phyloP scores from a whole-genome alignment of 2,113 vertebrate genomes.

The Protobothrops mucrosquamatus region DNA sequence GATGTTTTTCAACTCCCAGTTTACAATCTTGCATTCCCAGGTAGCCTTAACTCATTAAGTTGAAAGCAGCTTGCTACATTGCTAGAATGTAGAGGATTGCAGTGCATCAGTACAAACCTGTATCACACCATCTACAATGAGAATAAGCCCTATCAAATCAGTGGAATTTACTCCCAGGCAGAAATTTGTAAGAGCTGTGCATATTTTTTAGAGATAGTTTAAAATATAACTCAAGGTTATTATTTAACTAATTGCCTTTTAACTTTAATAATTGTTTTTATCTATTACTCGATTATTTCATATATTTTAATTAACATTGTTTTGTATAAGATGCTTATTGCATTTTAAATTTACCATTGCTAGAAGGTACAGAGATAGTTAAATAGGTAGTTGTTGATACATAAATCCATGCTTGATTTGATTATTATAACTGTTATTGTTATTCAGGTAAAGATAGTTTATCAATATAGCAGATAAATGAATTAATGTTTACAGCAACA shows the following conservation, averaged over 20 bases:
- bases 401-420: not conserved
- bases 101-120: not conserved
- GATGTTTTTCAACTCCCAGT: not conserved
- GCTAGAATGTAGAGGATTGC: not conserved
- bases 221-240: not conserved
- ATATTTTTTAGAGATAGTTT: not conserved
- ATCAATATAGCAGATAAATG: not conserved
- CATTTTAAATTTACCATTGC: not conserved
- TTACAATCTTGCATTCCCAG: not conserved
- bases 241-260: not conserved
- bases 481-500: constrained; percentile 60
- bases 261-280: not conserved
- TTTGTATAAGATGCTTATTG: not conserved
- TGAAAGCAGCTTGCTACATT: not conserved
- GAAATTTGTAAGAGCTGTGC: not conserved
- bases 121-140: not conserved
- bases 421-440: not conserved
- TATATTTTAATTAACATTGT: not conserved
- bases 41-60: not conserved
- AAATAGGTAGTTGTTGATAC: not conserved
- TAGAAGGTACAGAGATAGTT: not conserved
- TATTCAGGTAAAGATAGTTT: not conserved
- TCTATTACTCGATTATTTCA: not conserved
- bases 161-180: not conserved
- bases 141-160: not conserved